Evolutionary conservation across 2,888 invertebrate genomes (phyloP), one percentile per base, ranked within the genome.

Genomic region (Galerucella nymphaeae): DNA sequence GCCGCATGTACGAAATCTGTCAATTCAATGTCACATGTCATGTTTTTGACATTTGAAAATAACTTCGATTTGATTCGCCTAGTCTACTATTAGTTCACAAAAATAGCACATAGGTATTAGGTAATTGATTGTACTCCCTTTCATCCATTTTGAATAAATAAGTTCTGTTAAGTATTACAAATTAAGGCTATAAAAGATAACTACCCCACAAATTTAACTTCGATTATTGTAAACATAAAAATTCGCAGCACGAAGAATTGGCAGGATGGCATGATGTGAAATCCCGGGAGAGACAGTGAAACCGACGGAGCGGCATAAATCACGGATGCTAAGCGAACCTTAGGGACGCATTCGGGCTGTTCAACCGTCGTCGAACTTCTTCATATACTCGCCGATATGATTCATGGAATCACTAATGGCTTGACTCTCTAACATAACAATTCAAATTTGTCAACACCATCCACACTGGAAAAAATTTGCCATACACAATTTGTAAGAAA

Each of bases 401-500:
- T 84, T 83, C 83, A 83, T 82, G 81, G 81, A 76, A 72, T 74
- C 79, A 79, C 83, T 82, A 84, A 83, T 82, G 80, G 79, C 79
- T 78, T 78, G 76, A 76, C 78, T 76, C 74, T 68, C 61, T 16
- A 68, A 61, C 75, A 78, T 80, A 74, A 74, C 78, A 70, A 74
- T 78, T 79, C 76, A 70, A 73, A 79, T 78, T 77, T 78, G 77
- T 77, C 78, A 78, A 66, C 58, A 59, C 50, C 30, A 45, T 16
- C n/a, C 58, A 61, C 61, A 61, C 61, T 61, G 61, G 3, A 61
- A 61, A 61, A 61, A 61, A 42, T 8, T 50, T n/a, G 8, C 6
- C 16, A 2, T 13, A 14, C 8, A 2, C 2, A 16, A 50, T n/a
- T 18, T 8, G 16, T 30, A 6, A 30, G 30, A 30, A 30, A 30